A percentile compares a stretch with the other conserved stretches of the same genome.
Conservation (phyloP, 2,888 invertebrate genomes). For the Stramonita haemastoma region DNA sequence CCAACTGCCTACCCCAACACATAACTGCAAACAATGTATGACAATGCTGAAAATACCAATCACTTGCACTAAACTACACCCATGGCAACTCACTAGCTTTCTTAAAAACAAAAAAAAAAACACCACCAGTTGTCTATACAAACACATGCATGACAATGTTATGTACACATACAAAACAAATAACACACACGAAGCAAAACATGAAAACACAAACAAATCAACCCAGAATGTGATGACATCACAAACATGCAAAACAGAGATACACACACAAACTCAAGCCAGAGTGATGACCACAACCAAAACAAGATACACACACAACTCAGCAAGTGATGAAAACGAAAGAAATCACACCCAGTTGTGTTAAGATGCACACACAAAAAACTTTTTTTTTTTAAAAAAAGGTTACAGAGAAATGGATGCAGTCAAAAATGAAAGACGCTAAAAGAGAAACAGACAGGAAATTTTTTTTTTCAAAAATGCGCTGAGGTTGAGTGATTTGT, state of each 20-base stretch:
- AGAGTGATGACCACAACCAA: too few species aligned
- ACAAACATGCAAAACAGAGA: neutral
- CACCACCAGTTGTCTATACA: too few species aligned
- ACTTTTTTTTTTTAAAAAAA: too few species aligned
- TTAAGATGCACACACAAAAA: too few species aligned
- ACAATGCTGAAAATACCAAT: neutral
- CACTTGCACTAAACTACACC: neutral
- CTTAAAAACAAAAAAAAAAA: neutral
- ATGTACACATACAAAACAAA: neutral
- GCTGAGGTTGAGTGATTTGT: conserved; percentile 35
- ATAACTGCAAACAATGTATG: neutral
- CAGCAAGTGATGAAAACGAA: too few species aligned
- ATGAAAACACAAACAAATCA: too few species aligned
- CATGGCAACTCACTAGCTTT: neutral
- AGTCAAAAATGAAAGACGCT: neutral
- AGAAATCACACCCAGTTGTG: too few species aligned
- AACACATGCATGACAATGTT: too few species aligned
- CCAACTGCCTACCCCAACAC: neutral
- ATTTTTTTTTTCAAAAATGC: too few species aligned
- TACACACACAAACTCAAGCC: neutral
- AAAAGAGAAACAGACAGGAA: neutral
- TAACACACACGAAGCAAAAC: too few species aligned
- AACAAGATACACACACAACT: neutral
- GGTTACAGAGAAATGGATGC: too few species aligned
- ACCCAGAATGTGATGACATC: neutral